Base-by-base conservation (phyloP, 2,797 vertebrate genomes). In the Melanotaenia trifasciata region DNA sequence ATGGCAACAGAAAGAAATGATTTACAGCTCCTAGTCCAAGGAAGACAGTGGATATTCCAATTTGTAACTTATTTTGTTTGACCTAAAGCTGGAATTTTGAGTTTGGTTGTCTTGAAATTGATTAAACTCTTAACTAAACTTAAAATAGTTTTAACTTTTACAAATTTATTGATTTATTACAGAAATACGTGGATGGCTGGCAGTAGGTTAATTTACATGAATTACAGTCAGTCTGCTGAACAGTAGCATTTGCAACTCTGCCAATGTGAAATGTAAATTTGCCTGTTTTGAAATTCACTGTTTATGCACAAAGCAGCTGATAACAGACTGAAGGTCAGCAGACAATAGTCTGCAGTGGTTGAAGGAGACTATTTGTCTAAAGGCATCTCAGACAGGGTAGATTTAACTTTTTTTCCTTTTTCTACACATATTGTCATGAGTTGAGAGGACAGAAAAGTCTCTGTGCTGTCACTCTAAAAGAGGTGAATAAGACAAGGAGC, bases 301-400 rank as follows among this genome's bases (percentile, higher is more conserved):
- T 11, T 43, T 64, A 16, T 54, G 12, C 45, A 61, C 64, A 73
- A 14, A 30, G 26, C 1, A 51, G 43, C 33, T 38, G 61, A 64
- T 71, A 65, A 45, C 43, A 24, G 4, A 53, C 1, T 28, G 50
- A 59, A 83, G 36, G 59, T 67, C 76, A 72, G 68, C 35, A 50
- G 32, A 43, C 53, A 56, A 76, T 83, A 63, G 78, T 70, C 53
- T 58, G 69, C 14, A 58, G 47, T 43, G 57, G 56, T 60, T 58
- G 22, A 78, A 67, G 62, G 18, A 33, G 26, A 69, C 38, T 62
- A 72, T 84, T 63, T 58, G 53, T 28, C 10, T 20, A 20, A 43
- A 47, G 5, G 26, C 33, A 60, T 14, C 58, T 33, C 16, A 45
- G 38, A 61, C 36, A 43, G 22, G 4, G 8, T 6, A 26, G 7